Base-by-base conservation (phyloP, 2,888 invertebrate genomes). In the Bombylius discolor region DNA sequence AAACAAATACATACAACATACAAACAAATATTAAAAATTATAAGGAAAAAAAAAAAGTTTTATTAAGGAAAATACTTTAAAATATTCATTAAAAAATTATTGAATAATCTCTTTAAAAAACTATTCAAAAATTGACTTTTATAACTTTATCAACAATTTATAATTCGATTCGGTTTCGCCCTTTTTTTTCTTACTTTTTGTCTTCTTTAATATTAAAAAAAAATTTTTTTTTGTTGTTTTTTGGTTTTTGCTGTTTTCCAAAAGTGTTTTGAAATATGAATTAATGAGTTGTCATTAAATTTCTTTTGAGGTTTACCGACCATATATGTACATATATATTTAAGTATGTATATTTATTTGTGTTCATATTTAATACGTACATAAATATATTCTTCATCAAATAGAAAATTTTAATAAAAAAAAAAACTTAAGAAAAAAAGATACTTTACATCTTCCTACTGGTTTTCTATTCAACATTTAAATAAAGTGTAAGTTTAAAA, bases 91-190 rank as follows among this genome's bases (percentile, higher is more conserved):
- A 11, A 42, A 42, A 23, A 42, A 42, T 8, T 45, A 45, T 45
- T 45, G 14, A 54, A 13, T 45, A 49, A 52, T 56, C 56, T 56
- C 47, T 45, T 56, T 56, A 56, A 52, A 56, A 52, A 52, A 44
- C 48, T 45, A 52, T 56, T 56, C 32, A 32, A 44, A 36, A 14
- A 36, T n/a, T 14, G 36, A 49, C 49, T 56, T 55, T 56, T 56
- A 56, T 56, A 52, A 49, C 49, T 56, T 36, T 56, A 56, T 56
- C 42, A 51, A 48, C 34, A 36, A 51, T 55, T 55, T 55, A 53
- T 48, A 47, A 47, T 47, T 47, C 47, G 47, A 12, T 47, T 47
- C 32, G 47, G 47, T 47, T 32, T 42, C 39, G 39, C 8, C 8
- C 39, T 42, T 5, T 13, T 36, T 36, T 36, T 36, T 8, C 36